These are phyloP conservation scores for Thereva nobilitata DNA, from an alignment of 2,888 invertebrate species.

Conservation along the genomic window DNA sequence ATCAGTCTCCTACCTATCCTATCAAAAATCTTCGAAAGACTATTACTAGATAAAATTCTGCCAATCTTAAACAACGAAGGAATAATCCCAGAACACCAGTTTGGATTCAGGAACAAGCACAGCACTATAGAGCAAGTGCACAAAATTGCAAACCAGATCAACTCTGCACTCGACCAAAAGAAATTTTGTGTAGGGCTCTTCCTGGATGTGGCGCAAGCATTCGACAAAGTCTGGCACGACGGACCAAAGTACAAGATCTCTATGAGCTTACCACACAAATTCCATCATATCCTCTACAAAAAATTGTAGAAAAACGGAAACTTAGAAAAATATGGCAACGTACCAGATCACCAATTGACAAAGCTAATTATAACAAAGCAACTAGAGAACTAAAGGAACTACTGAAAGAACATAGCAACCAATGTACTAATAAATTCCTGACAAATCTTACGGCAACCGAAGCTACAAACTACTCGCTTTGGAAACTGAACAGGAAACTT, in stretches of 20 bases:
- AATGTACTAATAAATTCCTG: no score
- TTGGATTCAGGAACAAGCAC: slow-evolving; percentile 10
- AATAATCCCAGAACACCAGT: neutral
- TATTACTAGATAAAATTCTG: neutral
- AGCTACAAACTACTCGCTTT: no score
- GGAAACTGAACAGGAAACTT: no score
- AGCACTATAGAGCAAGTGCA: slow-evolving; percentile 1
- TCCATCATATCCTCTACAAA: neutral
- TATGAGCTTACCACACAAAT: slow-evolving; percentile 28
- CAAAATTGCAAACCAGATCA: slow-evolving; percentile 10
- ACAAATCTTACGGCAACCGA: no score
- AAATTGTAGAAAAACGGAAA: no score
- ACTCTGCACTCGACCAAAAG: slow-evolving; percentile 37
- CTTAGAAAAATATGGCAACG: no score
- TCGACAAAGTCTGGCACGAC: slow-evolving; percentile 46
- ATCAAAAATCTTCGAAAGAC: neutral
- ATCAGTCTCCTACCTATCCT: neutral
- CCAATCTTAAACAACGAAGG: neutral
- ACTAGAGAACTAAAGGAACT: no score
- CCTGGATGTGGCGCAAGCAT: slow-evolving; percentile 45
- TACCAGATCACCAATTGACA: no score
- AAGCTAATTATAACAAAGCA: no score
- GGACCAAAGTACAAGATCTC: slow-evolving; percentile 43
- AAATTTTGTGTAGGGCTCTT: slow-evolving; percentile 44
- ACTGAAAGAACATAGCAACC: no score